phyloP scores from a whole-genome alignment of 2,113 vertebrate species.

The Sylvilagus bachmani region DNA sequence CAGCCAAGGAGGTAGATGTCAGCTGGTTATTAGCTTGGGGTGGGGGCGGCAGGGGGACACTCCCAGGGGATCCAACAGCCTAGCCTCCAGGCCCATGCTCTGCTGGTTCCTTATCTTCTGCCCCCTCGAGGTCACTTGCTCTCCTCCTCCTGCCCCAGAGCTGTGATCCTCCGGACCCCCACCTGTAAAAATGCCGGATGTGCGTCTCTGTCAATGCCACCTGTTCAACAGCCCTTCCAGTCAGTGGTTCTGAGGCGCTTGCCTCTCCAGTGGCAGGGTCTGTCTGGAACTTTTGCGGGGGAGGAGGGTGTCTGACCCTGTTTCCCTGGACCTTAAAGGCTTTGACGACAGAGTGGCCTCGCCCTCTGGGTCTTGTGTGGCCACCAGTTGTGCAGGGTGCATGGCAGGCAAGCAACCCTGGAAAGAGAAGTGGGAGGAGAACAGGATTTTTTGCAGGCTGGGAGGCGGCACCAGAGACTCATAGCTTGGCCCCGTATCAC shows the following conservation, averaged over 20 bases:
- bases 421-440: neutral
- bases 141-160: accelerated
- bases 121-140: neutral
- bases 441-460: neutral
- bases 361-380: neutral
- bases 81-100: neutral
- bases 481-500: neutral
- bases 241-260: neutral
- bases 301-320: neutral
- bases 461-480: neutral
- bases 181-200: neutral
- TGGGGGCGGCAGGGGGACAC: too few species aligned
- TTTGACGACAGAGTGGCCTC: neutral
- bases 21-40: neutral
- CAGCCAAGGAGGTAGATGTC: neutral
- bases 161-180: neutral
- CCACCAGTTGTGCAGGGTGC: accelerated
- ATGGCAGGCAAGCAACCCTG: neutral
- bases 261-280: neutral
- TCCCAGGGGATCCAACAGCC: too few species aligned
- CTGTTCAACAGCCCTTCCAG: neutral
- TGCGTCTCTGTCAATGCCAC: neutral
- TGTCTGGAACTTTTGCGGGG: neutral
- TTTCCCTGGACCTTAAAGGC: neutral
- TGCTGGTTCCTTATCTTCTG: neutral